Evolutionary conservation across 2,888 invertebrate species (phyloP), one percentile per base, ranked within the genome.

Genomic region (Yponomeuta plumbellus): DNA sequence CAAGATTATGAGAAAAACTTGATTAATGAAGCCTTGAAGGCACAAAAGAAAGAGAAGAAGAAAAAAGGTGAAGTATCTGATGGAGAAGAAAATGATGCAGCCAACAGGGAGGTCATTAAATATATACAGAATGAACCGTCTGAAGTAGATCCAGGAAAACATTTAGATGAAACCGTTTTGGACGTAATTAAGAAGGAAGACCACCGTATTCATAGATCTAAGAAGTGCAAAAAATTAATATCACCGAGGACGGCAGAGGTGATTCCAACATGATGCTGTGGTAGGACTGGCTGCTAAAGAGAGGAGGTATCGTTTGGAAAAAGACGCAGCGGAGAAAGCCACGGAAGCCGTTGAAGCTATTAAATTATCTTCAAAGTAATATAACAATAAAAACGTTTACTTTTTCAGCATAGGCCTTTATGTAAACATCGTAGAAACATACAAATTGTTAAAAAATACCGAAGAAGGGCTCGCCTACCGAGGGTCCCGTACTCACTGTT

Each of bases 301-400:
- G 69, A 95, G 94, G 76, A 93, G 91, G 73, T 92, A 94, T 72
- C 91, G 94, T 70, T 92, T 97, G 39, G 96, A 95, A 84, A 93
- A 93, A 71, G 96, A 97, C 85, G 97, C 97, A 8, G 92, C 94
- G 66, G 92, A 92, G 74, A 94, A 94, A 70, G 96, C 97, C 2
- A 93, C 93, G 77, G 92, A 94, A 78, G 96, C 97, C 2, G 88
- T 96, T 4, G 92, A 92, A 75, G 93, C 94, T 52, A 84, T 95
- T n/a, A 86, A 84, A 75, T 85, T 84, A 78, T 90, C 89, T 59
- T 78, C 76, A 10, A 84, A 81, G 72, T 79, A 74, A 76, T 69
- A 20, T n/a, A 26, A 10, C n/a, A 26, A n/a, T n/a, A n/a, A n/a
- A n/a, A n/a, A n/a, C n/a, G n/a, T n/a, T n/a, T n/a, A n/a, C n/a